Evolutionary conservation across 2,113 vertebrate species (phyloP), one percentile per base, ranked within the genome.

Genomic region (Fregetta grallaria): DNA sequence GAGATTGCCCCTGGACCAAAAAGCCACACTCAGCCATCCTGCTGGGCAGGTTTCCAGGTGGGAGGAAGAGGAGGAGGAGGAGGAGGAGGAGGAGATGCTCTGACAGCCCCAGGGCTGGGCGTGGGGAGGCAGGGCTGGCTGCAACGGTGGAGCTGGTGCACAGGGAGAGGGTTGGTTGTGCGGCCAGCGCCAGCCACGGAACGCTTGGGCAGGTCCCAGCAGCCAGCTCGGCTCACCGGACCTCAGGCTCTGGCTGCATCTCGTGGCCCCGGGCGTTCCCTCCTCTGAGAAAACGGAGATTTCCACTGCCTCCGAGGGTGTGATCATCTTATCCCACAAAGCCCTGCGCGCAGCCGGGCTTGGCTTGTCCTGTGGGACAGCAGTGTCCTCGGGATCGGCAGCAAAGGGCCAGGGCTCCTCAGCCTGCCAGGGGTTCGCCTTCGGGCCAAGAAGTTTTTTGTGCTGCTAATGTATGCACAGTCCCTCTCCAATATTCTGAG

Each of bases 1-100:
- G 6, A 45, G 55, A 19, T 0, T 11, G 6, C 2, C 5, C n/a
- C 44, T 15, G 66, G 29, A 29, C 18, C 84, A 47, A 27, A 59
- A 53, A 58, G 1, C 4, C 3, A 2, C 34, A 0, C 16, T 19
- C 22, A 6, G 23, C 29, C 42, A 3, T 15, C 30, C 42, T 4
- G 11, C 40, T 11, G 58, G 79, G 62, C 34, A 15, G 26, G 11
- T 21, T 49, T 38, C 3, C 7, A 44, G 52, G 52, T 22, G 32
- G 9, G 9, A 29, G 50, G 50, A 78, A 27, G 15, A 36, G 19
- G 34, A 59, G 72, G 32, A 44, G 10, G 67, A 36, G 17, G 16
- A 27, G 6, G 14, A 44, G 10, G 67, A 36, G 17, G 16, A 27
- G 10, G 18, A 29, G 87, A 61, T 61, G 79, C 27, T 45, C 32